Evolutionary conservation across 2,113 vertebrate genomes (phyloP).

Genomic region (Cryptotis parvus): DNA sequence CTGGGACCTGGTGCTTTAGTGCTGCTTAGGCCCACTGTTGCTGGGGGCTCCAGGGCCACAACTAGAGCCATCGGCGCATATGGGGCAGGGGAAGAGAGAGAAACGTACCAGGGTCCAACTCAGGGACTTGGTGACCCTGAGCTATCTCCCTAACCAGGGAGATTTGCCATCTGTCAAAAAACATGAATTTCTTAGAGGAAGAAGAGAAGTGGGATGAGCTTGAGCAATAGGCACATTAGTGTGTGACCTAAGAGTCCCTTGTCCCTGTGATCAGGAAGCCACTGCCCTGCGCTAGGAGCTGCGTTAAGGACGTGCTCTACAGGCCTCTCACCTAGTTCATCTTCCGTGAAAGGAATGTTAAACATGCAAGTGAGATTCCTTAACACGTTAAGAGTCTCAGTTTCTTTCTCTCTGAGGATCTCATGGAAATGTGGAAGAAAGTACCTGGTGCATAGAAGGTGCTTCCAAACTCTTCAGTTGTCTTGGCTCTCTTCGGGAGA

Average conservation of each 20-base stretch:
- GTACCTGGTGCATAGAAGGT: not conserved
- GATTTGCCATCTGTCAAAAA: not conserved
- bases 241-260: not conserved
- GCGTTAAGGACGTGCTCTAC: not conserved
- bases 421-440: not conserved
- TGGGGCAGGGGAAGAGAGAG: too few species aligned
- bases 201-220: not conserved
- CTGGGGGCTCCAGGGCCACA: too few species aligned
- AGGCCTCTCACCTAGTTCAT: not conserved
- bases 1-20: too few species aligned
- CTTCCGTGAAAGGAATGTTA: too few species aligned
- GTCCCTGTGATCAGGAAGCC: not conserved
- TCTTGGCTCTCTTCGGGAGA: not conserved
- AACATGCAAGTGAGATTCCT: not conserved
- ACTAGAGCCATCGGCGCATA: too few species aligned
- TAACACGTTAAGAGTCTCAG: not conserved
- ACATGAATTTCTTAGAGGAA: not conserved
- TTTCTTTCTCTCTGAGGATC: slow-evolving; percentile 5
- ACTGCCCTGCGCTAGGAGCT: not conserved
- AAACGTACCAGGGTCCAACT: too few species aligned
- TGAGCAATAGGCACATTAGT: too few species aligned
- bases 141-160: too few species aligned
- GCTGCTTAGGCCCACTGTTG: too few species aligned
- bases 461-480: not conserved
- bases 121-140: too few species aligned